Percentiles rank a stretch among this genome's conserved stretches.
These are phyloP conservation scores for Andrena praecox DNA, from an alignment of 2,888 invertebrate species.

Conservation along the genomic window DNA sequence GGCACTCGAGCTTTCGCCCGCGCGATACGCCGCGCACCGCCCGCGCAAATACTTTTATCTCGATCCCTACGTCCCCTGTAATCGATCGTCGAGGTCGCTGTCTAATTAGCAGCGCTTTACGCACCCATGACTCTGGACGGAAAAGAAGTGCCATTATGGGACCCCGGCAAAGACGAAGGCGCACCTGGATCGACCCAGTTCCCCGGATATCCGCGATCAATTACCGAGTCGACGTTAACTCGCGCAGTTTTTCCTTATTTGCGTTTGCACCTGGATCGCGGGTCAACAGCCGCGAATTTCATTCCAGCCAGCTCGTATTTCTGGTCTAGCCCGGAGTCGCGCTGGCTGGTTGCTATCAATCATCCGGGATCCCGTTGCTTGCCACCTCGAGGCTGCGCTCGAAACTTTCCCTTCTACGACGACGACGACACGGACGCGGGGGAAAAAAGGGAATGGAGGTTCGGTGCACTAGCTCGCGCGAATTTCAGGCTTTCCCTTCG, in stretches of 20 bases:
- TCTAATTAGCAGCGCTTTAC: conserved; percentile 1
- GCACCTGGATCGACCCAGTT: not conserved
- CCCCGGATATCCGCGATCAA: too few species aligned
- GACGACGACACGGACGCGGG: conserved; percentile 8
- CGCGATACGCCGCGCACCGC: not conserved
- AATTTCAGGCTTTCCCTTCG: conserved; percentile 49
- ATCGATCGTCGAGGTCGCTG: conserved; percentile 1
- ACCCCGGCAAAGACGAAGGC: too few species aligned
- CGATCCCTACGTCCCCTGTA: not conserved
- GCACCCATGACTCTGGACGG: not conserved
- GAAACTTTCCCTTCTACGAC: conserved; percentile 56
- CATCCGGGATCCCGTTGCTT: conserved; percentile 61
- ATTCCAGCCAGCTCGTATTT: conserved; percentile 65
- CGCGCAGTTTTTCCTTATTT: conserved; percentile 39
- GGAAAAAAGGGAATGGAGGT: conserved; percentile 50
- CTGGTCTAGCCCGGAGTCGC: conserved; percentile 49
- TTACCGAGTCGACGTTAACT: not conserved
- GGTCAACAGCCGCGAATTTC: conserved; percentile 68
- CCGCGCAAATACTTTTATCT: conserved; percentile 1
- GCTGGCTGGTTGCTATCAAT: conserved; percentile 65
- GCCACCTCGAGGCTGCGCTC: conserved; percentile 58
- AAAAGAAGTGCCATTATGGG: too few species aligned
- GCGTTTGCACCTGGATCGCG: conserved; percentile 73
- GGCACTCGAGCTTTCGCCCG: not conserved
- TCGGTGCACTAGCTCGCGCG: conserved; percentile 37